A percentile compares a stretch with the other conserved stretches of the same genome.
These are phyloP conservation scores for Aurelia sp. DNA, from an alignment of 30 jellyfish, hydroid and myxozoan species.

Conservation along the genomic window DNA sequence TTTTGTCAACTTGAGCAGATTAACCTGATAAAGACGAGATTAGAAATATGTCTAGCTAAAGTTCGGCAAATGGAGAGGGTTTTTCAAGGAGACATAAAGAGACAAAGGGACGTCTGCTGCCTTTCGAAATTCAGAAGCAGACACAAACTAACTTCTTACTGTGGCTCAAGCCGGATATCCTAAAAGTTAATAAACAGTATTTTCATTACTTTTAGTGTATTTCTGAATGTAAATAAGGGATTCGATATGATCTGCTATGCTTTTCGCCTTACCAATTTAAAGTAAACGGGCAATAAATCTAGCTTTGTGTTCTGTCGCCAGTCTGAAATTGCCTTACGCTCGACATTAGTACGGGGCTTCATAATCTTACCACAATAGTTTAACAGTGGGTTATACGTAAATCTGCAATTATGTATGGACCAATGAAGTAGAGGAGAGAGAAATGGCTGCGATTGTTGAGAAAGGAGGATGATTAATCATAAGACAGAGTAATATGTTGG, in stretches of 20 bases:
- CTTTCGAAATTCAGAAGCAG: slow-evolving; percentile 24
- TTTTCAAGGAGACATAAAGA: slow-evolving; percentile 7
- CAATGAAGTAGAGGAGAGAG: too few relatives aligned
- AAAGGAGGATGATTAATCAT: too few relatives aligned
- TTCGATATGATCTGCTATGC: slow-evolving; percentile 35
- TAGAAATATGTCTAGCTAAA: too few relatives aligned
- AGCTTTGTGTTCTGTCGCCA: slow-evolving; percentile 38
- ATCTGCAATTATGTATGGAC: too few relatives aligned
- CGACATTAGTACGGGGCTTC: too few relatives aligned
- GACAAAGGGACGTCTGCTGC: slow-evolving; percentile 45
- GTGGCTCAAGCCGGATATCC: slow-evolving; percentile 80
- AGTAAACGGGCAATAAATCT: slow-evolving; percentile 12
- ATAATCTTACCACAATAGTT: too few relatives aligned
- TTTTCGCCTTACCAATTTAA: slow-evolving; percentile 2
- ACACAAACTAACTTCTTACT: slow-evolving; percentile 6
- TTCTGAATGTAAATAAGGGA: slow-evolving; percentile 28
- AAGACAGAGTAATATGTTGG: too few relatives aligned
- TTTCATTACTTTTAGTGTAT: slow-evolving; percentile 22
- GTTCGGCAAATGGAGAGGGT: slow-evolving; percentile 17
- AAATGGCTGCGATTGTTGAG: too few relatives aligned
- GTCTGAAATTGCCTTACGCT: not conserved
- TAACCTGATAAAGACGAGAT: too few relatives aligned
- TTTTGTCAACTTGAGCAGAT: too few relatives aligned
- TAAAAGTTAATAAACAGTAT: slow-evolving; percentile 11
- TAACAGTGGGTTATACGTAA: too few relatives aligned